These are phyloP conservation scores for Syrista parreyssii DNA, from an alignment of 2,888 invertebrate genomes.

Conservation along the genomic window DNA sequence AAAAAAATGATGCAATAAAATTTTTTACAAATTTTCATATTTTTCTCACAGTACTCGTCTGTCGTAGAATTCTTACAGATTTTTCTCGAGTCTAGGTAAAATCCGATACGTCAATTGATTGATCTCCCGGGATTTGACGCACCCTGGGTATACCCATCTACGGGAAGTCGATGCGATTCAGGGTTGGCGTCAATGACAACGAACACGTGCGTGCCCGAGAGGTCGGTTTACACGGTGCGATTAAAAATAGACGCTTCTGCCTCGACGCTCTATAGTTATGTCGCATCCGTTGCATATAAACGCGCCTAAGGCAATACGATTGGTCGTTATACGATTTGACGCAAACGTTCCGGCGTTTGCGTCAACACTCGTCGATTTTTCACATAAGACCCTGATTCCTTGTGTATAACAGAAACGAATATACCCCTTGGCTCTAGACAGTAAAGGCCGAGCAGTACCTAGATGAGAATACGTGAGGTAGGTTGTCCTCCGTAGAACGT, in stretches of 20 bases:
- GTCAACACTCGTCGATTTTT: background rate
- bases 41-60: no score
- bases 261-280: background rate
- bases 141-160: background rate
- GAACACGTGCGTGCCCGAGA: slow-evolving; percentile 20
- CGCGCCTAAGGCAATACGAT: slow-evolving; percentile 16
- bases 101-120: background rate
- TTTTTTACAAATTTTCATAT: no score
- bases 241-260: slow-evolving; percentile 41
- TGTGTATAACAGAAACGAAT: background rate
- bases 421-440: background rate
- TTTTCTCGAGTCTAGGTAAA: background rate
- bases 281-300: slow-evolving; percentile 48
- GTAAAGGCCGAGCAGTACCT: background rate
- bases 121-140: background rate
- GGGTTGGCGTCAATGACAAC: background rate
- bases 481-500: background rate
- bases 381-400: background rate
- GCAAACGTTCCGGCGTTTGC: background rate
- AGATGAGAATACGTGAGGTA: background rate
- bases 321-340: background rate
- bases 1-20: background rate
- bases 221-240: slow-evolving; percentile 30
- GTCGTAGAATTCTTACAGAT: no score
- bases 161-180: background rate